Evolutionary conservation across 2,113 vertebrate genomes (phyloP).

Genomic region (Peucedramus taeniatus): DNA sequence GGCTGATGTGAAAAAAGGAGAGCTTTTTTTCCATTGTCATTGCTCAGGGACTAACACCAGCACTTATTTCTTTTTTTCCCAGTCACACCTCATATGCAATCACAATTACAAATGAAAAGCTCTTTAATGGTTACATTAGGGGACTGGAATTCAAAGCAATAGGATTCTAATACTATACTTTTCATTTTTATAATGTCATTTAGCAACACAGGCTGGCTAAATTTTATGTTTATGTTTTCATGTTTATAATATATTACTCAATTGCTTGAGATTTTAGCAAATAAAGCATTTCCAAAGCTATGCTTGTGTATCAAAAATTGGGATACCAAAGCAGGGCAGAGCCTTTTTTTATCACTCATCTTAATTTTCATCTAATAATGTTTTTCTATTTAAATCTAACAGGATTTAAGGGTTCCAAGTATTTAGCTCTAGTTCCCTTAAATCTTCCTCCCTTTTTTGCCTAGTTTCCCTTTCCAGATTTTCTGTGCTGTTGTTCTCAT

Average conservation of each 20-base stretch:
- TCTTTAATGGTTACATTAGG: background rate
- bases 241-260: background rate
- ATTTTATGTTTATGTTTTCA: background rate
- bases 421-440: background rate
- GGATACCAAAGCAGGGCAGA: background rate
- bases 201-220: background rate
- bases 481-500: background rate
- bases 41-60: background rate
- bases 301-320: background rate
- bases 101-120: background rate
- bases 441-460: background rate
- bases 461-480: background rate
- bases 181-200: background rate
- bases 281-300: background rate
- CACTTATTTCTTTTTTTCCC: background rate
- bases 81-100: background rate
- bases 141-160: background rate
- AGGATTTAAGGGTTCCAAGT: background rate
- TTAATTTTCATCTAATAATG: background rate
- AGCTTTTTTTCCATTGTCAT: background rate
- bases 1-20: background rate
- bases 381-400: background rate
- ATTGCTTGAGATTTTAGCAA: background rate
- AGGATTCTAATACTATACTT: background rate
- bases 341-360: background rate